Evolutionary conservation across 2,797 vertebrate species (phyloP).

Genomic region (Macrochelys suwanniensis): DNA sequence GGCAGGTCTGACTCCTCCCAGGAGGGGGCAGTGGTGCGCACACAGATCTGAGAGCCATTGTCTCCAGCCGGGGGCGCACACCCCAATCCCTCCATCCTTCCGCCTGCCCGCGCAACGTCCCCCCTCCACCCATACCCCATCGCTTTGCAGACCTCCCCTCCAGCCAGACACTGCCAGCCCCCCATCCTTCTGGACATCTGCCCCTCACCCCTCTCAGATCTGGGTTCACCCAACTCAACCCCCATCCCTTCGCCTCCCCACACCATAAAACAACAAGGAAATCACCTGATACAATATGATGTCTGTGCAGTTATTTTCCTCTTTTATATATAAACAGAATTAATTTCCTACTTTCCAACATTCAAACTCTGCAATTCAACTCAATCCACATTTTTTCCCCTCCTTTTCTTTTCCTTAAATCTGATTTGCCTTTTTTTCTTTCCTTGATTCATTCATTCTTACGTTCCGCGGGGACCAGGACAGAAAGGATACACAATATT

Average conservation of each 20-base stretch:
- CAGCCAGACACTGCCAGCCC: too few species aligned
- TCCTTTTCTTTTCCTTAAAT: neutral
- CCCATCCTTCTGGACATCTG: too few species aligned
- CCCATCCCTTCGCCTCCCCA: neutral
- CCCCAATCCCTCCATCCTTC: neutral
- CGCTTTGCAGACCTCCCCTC: too few species aligned
- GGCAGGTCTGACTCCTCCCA: neutral
- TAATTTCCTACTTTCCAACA: conserved; percentile 29
- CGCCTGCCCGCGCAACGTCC: too few species aligned
- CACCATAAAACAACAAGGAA: neutral
- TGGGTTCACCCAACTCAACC: too few species aligned
- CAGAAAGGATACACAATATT: neutral
- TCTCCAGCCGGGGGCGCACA: neutral
- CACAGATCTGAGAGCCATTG: neutral
- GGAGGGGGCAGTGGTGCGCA: neutral
- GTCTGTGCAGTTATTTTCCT: neutral
- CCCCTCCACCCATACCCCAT: too few species aligned
- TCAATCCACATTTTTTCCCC: neutral
- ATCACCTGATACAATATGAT: neutral
- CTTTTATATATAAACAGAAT: conserved; percentile 49
- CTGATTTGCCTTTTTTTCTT: neutral
- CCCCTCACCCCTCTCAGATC: neutral
- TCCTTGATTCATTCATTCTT: neutral
- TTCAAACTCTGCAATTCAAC: conserved; percentile 24
- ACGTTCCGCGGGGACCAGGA: neutral